Evolutionary conservation across 2,113 vertebrate species (phyloP), one percentile per base, ranked within the genome.

Genomic region (Procavia capensis): DNA sequence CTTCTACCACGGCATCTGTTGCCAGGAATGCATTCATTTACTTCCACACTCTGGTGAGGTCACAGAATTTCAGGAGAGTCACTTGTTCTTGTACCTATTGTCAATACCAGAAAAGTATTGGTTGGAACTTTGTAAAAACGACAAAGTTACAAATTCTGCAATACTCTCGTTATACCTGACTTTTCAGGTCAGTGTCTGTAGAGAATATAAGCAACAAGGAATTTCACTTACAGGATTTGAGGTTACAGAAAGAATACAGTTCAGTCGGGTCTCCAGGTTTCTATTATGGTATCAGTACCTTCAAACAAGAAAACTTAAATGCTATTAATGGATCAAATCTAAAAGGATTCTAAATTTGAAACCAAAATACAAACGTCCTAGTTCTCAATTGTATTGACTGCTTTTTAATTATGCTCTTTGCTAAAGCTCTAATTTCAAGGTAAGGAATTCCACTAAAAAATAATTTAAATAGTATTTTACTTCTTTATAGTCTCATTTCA

Each of bases 41-140:
- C 45, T 79, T 86, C 80, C 88, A 64, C 24, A n/a, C 7, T 95
- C 43, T 61, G 19, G 31, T 63, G 61, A 87, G 47, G 47, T 91
- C 75, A 76, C 10, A 85, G 64, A 16, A 80, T 83, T 89, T 90
- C 41, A 25, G 43, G 34, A 93, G 29, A 85, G 29, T 85, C 39
- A 75, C n/a, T 80, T 88, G 13, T 64, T 91, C 41, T 95, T 90
- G n/a, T 85, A 13, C 72, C 36, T 50, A 29, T 94, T 89, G 88
- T 74, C 90, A 88, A 50, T 92, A 85, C 85, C 90, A 86, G 82
- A 57, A 97, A 91, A 76, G 66, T 89, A 74, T 31, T 88, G 79
- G 63, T 72, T 41, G 36, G 84, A 88, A 80, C 41, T 41, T 89
- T 54, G 61, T 88, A 45, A 93, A 96, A 81, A 89, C 94, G 57